Evolutionary conservation across 2,113 vertebrate species (phyloP).

Genomic region (Oxygymnocypris stewartii): DNA sequence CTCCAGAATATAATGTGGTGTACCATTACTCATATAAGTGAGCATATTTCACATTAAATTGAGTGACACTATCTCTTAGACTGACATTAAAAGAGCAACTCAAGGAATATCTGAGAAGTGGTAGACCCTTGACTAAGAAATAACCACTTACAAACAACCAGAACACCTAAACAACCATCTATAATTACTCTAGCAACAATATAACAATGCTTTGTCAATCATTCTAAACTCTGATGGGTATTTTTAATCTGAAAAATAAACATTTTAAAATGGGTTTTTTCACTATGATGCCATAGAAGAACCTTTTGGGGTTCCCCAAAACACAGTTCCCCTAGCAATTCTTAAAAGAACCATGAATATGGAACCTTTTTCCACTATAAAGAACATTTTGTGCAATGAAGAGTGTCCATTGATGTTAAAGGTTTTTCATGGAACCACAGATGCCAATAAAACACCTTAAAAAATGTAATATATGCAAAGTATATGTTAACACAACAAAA

Average conservation of each 20-base stretch:
- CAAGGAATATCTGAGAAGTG: neutral
- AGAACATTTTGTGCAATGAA: neutral
- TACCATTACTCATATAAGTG: neutral
- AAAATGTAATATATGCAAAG: neutral
- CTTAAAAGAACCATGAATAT: neutral
- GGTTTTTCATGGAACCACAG: neutral
- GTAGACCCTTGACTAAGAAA: no score
- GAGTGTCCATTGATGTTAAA: neutral
- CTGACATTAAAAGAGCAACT: neutral
- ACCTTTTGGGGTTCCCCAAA: neutral
- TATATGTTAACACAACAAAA: neutral
- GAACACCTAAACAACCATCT: neutral
- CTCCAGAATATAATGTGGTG: neutral
- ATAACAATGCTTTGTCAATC: neutral
- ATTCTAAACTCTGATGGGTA: neutral
- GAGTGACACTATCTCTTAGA: neutral
- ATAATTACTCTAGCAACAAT: neutral
- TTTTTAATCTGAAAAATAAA: neutral
- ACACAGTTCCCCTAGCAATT: neutral
- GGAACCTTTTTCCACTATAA: neutral
- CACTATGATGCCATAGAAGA: neutral
- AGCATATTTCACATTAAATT: neutral
- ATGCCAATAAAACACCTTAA: neutral
- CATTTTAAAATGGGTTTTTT: no score
- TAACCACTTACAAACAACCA: neutral